Percentiles rank a stretch among this genome's conserved stretches.
Conservation (phyloP, 2,797 vertebrate genomes). For the Allobates femoralis region DNA sequence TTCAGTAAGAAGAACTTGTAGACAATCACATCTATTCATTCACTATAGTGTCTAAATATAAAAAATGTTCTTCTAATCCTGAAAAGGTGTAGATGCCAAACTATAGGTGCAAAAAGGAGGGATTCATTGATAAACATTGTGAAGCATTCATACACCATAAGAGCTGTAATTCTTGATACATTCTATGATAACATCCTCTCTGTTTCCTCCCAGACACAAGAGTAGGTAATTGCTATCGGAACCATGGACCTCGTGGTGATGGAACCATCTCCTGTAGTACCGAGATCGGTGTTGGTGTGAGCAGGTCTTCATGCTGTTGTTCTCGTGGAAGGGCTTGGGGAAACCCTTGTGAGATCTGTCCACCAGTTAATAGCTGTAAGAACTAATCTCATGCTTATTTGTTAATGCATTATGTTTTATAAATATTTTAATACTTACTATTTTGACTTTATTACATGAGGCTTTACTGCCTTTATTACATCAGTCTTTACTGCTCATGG, state of each 20-base stretch:
- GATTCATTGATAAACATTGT: neutral
- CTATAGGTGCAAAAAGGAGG: neutral
- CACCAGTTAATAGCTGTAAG: slow-evolving; percentile 84
- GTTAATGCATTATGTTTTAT: neutral
- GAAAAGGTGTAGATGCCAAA: neutral
- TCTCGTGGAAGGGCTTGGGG: slow-evolving; percentile 84
- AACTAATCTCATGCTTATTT: neutral
- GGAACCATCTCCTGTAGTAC: slow-evolving; percentile 80
- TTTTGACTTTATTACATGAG: too few species aligned
- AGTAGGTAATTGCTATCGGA: slow-evolving; percentile 82
- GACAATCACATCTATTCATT: slow-evolving; percentile 40
- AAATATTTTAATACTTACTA: too few species aligned
- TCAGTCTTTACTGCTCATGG: too few species aligned
- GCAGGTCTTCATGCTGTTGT: slow-evolving; percentile 84
- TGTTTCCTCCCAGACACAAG: slow-evolving; percentile 75
- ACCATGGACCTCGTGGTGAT: slow-evolving; percentile 75
- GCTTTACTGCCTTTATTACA: too few species aligned
- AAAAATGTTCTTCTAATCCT: neutral
- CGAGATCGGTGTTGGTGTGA: slow-evolving; percentile 83
- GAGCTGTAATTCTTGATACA: neutral
- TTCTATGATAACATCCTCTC: neutral
- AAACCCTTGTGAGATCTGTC: slow-evolving; percentile 82
- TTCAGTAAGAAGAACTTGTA: neutral
- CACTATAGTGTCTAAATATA: neutral
- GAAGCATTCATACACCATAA: neutral